Base-by-base conservation (phyloP, 2,113 vertebrate genomes). In the Meles meles region DNA sequence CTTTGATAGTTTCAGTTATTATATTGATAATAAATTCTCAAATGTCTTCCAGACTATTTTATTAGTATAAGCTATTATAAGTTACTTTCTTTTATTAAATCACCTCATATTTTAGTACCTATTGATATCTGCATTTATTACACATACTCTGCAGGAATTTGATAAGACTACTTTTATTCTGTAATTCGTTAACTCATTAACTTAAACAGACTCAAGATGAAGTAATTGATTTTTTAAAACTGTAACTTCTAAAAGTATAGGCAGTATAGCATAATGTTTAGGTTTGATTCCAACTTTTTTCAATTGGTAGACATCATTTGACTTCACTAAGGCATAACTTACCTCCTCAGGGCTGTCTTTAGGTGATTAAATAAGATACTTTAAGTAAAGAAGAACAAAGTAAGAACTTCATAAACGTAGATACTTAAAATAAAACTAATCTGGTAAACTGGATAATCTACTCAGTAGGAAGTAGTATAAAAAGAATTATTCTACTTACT, bases 401-500 rank as follows among this genome's bases (percentile, higher is more conserved):
- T 42, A 86, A 84, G 61, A 89, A 79, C n/a, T 88, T 67, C 57
- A 52, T 85, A 59, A 79, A 82, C 42, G 49, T 57, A 76, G 11
- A 83, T 82, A 65, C 93, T 61, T 88, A 74, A 52, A 96, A 82
- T 47, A 81, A 74, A 94, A 88, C 72, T 74, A 61, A 88, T 61
- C 17, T 52, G 52, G 52, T 69, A 94, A 93, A 9, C 5, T 77
- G 0, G 57, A 44, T 34, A 74, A 86, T 52, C 27, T 77, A 88
- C 34, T 72, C 79, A 83, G 74, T 76, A 93, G 21, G 34, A 91
- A 77, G 21, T 9, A 85, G 21, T 39, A 21, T 83, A 42, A 47
- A 82, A 88, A 94, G 47, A 92, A 95, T 93, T 14, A 96, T 69
- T 25, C 74, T 37, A 92, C 23, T 79, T 92, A 80, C 92, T 96